A percentile compares a stretch with the other conserved stretches of the same genome.
Evolutionary conservation across 2,888 invertebrate genomes (phyloP).

Genomic region (Phragmatobia fuliginosa): DNA sequence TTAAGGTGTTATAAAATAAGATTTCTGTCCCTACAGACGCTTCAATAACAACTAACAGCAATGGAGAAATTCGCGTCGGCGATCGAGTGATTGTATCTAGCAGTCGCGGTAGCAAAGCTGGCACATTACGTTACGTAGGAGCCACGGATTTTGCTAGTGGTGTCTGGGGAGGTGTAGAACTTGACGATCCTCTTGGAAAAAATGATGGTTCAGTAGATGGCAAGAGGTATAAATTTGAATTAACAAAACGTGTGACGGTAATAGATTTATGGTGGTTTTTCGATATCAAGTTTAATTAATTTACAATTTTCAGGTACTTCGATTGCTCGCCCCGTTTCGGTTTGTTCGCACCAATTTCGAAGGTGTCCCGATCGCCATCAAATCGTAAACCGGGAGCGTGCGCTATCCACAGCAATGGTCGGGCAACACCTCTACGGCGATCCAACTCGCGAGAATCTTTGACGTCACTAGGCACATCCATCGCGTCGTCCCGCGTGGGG

Average conservation of each 20-base stretch:
- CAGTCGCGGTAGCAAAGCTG: conserved; percentile 95
- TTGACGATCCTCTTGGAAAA: conserved; percentile 97
- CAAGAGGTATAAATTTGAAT: conserved; percentile 88
- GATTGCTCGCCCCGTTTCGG: conserved; percentile 96
- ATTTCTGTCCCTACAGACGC: conserved; percentile 66
- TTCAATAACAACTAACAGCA: conserved; percentile 80
- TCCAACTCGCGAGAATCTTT: conserved; percentile 96
- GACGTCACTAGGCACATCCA: conserved; percentile 88
- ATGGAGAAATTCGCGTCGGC: conserved; percentile 92
- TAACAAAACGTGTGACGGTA: neutral
- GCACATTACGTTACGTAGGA: conserved; percentile 94
- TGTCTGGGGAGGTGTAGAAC: conserved; percentile 98
- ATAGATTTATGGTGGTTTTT: neutral
- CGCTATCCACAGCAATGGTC: conserved; percentile 88
- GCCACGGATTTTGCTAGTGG: conserved; percentile 96
- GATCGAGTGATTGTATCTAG: conserved; percentile 96
- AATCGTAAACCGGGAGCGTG: conserved; percentile 89
- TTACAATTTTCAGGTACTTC: conserved; percentile 92
- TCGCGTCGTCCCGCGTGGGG: conserved; percentile 88
- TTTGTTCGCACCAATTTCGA: conserved; percentile 96
- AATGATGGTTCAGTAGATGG: conserved; percentile 98
- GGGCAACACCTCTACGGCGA: conserved; percentile 87
- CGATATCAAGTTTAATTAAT: conserved; percentile 10
- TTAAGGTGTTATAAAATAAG: neutral
- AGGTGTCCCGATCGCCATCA: conserved; percentile 95